phyloP scores from a whole-genome alignment of 2,113 vertebrate genomes.

The Epinephelus cyanopodus region DNA sequence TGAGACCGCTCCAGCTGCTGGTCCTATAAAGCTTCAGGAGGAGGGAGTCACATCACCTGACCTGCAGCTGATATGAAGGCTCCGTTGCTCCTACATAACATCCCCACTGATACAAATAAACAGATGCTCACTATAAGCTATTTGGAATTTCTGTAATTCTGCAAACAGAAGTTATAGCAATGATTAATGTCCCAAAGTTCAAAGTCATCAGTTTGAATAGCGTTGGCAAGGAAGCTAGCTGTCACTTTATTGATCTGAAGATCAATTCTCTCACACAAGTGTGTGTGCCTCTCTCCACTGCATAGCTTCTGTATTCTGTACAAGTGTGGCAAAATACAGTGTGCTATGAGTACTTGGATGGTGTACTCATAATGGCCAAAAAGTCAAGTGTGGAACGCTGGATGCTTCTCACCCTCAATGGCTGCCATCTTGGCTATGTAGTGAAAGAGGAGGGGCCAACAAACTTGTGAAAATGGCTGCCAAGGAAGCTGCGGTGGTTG shows the following conservation, averaged over 20 bases:
- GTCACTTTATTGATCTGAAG: not conserved
- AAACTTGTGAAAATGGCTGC: no score
- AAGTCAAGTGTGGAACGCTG: no score
- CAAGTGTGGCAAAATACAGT: no score
- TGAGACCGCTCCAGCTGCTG: conserved; percentile 27
- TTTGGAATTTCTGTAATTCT: not conserved
- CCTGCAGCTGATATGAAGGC: not conserved
- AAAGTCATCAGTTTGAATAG: not conserved
- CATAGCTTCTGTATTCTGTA: no score
- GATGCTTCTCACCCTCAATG: no score
- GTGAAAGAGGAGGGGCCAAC: no score
- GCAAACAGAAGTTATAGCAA: not conserved
- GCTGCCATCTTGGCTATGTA: no score
- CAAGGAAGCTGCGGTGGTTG: no score
- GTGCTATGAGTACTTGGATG: no score
- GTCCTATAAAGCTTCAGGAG: conserved; percentile 31
- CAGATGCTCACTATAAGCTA: not conserved
- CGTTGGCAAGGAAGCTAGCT: not conserved
- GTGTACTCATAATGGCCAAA: no score
- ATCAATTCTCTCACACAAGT: not conserved
- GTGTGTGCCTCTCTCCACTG: not conserved
- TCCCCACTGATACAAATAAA: not conserved
- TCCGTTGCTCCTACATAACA: not conserved
- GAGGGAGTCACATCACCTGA: conserved; percentile 39
- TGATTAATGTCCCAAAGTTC: not conserved